These are phyloP conservation scores for Pilophorus perplexus DNA, from an alignment of 2,888 invertebrate species.

Conservation along the genomic window DNA sequence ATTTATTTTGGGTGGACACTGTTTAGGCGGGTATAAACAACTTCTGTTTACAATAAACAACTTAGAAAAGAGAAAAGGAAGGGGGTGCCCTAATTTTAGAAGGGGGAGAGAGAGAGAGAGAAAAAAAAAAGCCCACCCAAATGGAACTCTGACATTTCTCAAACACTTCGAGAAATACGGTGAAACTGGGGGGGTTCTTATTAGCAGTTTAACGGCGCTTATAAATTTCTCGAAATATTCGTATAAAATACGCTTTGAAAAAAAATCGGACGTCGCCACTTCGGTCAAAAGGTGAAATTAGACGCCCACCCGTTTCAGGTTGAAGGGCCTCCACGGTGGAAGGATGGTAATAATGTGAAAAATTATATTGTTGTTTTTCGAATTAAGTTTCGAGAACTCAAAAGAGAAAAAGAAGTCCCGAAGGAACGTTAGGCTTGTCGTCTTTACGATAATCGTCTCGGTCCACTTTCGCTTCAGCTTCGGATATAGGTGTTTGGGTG, in stretches of 20 bases:
- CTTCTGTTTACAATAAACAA: slow-evolving; percentile 33
- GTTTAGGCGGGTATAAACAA: slow-evolving; percentile 21
- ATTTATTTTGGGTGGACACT: slow-evolving; percentile 35
- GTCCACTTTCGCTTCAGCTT: slow-evolving; percentile 19
- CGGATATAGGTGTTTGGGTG: neutral
- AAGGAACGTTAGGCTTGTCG: neutral
- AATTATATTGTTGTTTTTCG: neutral
- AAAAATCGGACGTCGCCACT: neutral
- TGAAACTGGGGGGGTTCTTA: neutral
- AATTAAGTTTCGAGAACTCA: slow-evolving; percentile 13
- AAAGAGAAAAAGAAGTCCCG: neutral
- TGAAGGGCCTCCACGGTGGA: neutral
- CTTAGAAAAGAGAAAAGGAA: no score
- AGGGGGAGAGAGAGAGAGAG: no score
- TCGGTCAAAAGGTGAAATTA: slow-evolving; percentile 28
- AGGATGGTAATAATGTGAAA: slow-evolving; percentile 2
- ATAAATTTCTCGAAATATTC: neutral
- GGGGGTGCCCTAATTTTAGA: slow-evolving; percentile 33
- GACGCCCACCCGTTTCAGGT: slow-evolving; percentile 18
- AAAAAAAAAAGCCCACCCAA: slow-evolving; percentile 39
- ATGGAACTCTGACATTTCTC: slow-evolving; percentile 19
- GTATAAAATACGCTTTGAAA: neutral
- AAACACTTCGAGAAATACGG: neutral
- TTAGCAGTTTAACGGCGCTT: neutral
- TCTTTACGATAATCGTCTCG: slow-evolving; percentile 35